Conservation (phyloP, 2,113 vertebrate genomes). For the Oryzias woworae region DNA sequence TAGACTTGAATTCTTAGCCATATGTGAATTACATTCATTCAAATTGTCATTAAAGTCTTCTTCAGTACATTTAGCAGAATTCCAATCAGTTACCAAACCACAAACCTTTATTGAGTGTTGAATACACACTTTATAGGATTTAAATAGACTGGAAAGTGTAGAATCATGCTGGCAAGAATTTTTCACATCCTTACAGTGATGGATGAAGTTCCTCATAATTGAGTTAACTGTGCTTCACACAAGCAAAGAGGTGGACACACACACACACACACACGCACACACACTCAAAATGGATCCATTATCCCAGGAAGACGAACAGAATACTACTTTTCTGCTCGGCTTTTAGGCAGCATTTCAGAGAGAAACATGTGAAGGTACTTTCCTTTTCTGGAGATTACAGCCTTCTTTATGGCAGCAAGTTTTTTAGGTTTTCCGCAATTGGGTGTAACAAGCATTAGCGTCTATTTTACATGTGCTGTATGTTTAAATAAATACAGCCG, state of each 20-base stretch:
- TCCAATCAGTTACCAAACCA: no score
- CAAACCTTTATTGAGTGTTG: slow-evolving; percentile 5
- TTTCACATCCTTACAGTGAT: slow-evolving; percentile 43
- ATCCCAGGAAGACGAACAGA: slow-evolving; percentile 19
- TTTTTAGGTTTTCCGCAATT: no score
- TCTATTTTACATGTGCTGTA: no score
- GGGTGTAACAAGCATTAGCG: no score
- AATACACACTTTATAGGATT: slow-evolving; percentile 28
- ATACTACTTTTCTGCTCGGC: slow-evolving; percentile 33
- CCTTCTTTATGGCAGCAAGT: not conserved
- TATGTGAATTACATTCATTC: no score
- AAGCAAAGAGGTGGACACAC: not conserved
- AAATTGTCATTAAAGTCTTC: no score
- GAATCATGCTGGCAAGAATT: slow-evolving; percentile 45
- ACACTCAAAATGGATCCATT: slow-evolving; percentile 15
- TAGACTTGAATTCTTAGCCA: no score
- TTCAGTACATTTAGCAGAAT: no score
- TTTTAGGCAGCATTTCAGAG: slow-evolving; percentile 10
- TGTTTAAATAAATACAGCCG: no score
- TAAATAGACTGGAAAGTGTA: slow-evolving; percentile 32
- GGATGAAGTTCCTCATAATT: slow-evolving; percentile 28
- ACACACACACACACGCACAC: slow-evolving; percentile 14
- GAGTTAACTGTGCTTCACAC: slow-evolving; percentile 4
- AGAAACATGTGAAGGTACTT: not conserved
- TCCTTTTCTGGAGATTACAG: slow-evolving; percentile 7